Evolutionary conservation across 2,797 vertebrate species (phyloP), one percentile per base, ranked within the genome.

Genomic region (Pseudopleuronectes americanus): DNA sequence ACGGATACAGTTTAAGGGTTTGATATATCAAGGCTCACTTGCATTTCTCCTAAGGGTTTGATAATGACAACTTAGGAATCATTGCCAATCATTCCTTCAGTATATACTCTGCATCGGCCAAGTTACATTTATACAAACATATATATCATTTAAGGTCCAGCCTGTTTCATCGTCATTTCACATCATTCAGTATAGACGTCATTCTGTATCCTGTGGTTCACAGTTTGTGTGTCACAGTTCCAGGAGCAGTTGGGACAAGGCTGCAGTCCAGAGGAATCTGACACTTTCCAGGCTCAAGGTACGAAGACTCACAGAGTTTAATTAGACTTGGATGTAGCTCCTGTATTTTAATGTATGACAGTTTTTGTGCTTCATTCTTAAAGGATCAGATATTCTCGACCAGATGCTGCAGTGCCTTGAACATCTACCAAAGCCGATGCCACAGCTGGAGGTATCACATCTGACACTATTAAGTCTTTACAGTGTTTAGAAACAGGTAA

Each of bases 391-490:
- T 54, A 92, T 95, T 78, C 91, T 95, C 38, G 91, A 95, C 76
- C 92, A 92, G 75, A 96, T 96, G 95, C 91, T 95, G 80, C 93
- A 94, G 84, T 94, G 93, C 90, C 91, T 96, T 87, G 93, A 94
- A 88, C 93, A 95, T 86, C 90, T 95, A 87, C 94, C 94, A 64
- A 94, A 95, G 84, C 94, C 94, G 23, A 90, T 90, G 84, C 94
- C 94, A 77, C 92, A 94, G 86, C 83, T 96, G 65, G 94, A 96
- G 94, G 95, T 23, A 43, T 22, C 8, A 23, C 41, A 57, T 48
- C 31, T n/a, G 3, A 43, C 3, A 6, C 19, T 14, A 8, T 19
- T 19, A 4, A 45, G 4, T 45, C 43, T 16, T 45, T 43, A 31
- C 7, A 31, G 7, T 31, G 5, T 28, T 28, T 28, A 28, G 6